Percentiles rank a stretch among this genome's conserved stretches.
Conservation (phyloP, 2,113 vertebrate genomes). For the Crotophaga sulcirostris region DNA sequence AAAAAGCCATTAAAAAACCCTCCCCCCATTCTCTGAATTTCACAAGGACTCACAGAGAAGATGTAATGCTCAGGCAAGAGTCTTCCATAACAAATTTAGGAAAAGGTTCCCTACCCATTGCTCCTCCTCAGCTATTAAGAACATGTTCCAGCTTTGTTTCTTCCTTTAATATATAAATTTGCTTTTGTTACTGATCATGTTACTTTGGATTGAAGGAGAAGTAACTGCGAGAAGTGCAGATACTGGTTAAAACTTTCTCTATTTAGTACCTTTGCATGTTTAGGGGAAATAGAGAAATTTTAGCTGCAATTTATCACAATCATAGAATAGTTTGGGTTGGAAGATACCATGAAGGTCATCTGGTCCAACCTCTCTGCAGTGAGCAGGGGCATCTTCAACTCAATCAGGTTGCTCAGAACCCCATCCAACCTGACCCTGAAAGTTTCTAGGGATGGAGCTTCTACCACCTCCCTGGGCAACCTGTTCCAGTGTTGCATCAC, state of each 20-base stretch:
- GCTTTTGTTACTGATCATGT: background rate
- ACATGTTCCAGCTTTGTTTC: background rate
- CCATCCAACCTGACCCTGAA: too few species aligned
- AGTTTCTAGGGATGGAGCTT: too few species aligned
- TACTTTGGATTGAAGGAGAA: background rate
- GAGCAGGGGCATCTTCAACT: too few species aligned
- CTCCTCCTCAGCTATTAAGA: background rate
- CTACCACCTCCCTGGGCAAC: too few species aligned
- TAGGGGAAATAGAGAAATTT: background rate
- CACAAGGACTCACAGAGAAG: background rate
- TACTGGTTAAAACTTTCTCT: background rate
- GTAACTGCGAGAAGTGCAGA: background rate
- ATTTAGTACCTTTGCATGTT: background rate
- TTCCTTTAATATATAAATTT: background rate
- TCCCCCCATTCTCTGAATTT: accelerated
- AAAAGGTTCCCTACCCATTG: background rate
- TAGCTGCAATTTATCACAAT: background rate
- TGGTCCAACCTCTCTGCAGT: too few species aligned
- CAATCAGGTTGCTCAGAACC: too few species aligned
- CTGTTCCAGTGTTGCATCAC: too few species aligned
- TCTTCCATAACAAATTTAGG: accelerated
- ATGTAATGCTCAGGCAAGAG: background rate
- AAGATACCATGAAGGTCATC: too few species aligned
- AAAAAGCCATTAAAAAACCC: background rate
- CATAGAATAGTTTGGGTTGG: too few species aligned